Conservation (phyloP, 2,797 vertebrate genomes). For the Girardinus metallicus region DNA sequence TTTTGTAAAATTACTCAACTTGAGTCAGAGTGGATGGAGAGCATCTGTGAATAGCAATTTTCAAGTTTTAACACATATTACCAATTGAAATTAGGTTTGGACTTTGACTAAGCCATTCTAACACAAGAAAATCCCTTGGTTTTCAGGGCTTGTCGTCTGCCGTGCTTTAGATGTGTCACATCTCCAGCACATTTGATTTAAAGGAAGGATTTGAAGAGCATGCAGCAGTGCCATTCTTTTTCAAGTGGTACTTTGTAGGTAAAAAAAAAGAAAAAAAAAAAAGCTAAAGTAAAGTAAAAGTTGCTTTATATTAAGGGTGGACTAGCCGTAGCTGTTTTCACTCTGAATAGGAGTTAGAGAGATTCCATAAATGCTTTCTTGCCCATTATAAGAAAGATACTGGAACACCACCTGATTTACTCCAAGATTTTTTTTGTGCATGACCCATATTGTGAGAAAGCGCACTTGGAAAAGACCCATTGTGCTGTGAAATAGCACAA, state of each 20-base stretch:
- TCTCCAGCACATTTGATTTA: not conserved
- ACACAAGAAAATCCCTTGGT: not conserved
- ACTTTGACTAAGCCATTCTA: not conserved
- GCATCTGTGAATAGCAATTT: not conserved
- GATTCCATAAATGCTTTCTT: not conserved
- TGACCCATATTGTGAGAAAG: constrained; percentile 22
- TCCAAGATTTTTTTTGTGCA: constrained; percentile 29
- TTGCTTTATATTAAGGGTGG: constrained; percentile 18
- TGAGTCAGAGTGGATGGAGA: not conserved
- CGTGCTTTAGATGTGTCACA: not conserved
- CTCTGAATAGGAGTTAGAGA: constrained; percentile 18
- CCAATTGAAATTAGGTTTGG: not conserved
- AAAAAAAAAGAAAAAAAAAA: not conserved
- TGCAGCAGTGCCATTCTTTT: not conserved
- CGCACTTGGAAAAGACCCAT: constrained; percentile 21
- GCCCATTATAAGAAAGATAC: not conserved
- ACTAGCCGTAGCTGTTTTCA: constrained; percentile 42
- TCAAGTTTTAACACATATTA: not conserved
- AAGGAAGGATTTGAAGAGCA: not conserved
- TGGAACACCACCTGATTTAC: constrained; percentile 31
- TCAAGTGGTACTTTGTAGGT: not conserved
- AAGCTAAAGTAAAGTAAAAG: not conserved
- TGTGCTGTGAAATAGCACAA: constrained; percentile 33
- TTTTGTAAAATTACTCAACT: not conserved
- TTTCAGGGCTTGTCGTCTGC: not conserved